phyloP scores from a whole-genome alignment of 2,113 vertebrate species.

The Anas platyrhynchos region DNA sequence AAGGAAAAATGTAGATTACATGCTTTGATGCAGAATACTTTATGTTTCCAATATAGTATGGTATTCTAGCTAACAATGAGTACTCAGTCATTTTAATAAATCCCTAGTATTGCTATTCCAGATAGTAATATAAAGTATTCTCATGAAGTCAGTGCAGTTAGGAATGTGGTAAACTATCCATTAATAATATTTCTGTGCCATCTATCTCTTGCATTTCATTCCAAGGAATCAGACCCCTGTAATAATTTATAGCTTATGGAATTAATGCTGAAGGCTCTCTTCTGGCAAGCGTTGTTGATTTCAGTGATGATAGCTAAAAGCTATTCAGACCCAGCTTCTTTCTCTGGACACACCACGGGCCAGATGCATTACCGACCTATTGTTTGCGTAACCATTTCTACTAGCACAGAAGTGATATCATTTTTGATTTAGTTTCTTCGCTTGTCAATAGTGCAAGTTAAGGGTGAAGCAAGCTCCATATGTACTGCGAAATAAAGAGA shows the following conservation, averaged over 20 bases:
- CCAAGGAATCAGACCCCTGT: conserved; percentile 43
- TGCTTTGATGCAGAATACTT: conserved; percentile 80
- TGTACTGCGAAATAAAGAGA: background rate
- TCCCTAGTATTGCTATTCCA: conserved; percentile 67
- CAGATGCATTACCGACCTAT: background rate
- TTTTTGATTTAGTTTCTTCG: conserved; percentile 9
- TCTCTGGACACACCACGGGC: background rate
- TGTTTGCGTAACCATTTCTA: background rate
- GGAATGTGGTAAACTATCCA: conserved; percentile 59
- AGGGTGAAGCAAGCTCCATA: background rate
- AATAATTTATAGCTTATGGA: conserved; percentile 29
- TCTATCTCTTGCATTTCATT: conserved; percentile 54
- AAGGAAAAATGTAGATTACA: conserved; percentile 75
- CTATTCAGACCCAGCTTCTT: conserved; percentile 8
- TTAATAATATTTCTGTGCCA: conserved; percentile 66
- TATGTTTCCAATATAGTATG: conserved; percentile 80
- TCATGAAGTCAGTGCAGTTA: conserved; percentile 57
- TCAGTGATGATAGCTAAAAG: conserved; percentile 28
- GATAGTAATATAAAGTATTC: conserved; percentile 70
- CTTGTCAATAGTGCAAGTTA: background rate
- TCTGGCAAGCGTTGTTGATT: conserved; percentile 13
- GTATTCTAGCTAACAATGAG: conserved; percentile 71
- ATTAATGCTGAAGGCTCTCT: conserved; percentile 55
- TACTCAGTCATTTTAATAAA: conserved; percentile 74
- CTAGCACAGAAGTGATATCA: background rate